phyloP scores from a whole-genome alignment of 2,797 vertebrate species.

The Orestias chungarensis region DNA sequence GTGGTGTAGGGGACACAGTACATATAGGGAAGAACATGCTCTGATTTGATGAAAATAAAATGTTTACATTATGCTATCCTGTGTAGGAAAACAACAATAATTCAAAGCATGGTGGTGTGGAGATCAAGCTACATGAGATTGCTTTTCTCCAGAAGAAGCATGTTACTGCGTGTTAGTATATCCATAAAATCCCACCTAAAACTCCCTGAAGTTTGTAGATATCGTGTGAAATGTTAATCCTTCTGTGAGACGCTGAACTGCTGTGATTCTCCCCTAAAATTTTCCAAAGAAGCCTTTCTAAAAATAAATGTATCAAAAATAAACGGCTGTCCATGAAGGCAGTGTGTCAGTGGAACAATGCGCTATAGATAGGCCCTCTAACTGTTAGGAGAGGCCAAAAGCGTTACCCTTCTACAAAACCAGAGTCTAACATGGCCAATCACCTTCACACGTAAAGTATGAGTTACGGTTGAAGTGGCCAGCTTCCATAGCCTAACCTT shows the following conservation, averaged over 20 bases:
- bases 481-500: slow-evolving; percentile 52
- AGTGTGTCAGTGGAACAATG: slow-evolving; percentile 80
- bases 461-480: slow-evolving; percentile 59
- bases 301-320: not conserved
- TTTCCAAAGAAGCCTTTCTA: not conserved
- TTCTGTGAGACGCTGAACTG: not conserved
- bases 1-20: not conserved
- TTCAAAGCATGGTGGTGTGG: too few relatives aligned
- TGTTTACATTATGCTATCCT: too few relatives aligned
- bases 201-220: not conserved
- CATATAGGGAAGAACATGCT: not conserved
- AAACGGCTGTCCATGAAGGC: slow-evolving; percentile 52
- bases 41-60: not conserved
- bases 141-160: not conserved
- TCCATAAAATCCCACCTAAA: too few relatives aligned
- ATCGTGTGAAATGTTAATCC: not conserved
- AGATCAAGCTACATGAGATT: not conserved
- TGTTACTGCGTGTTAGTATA: too few relatives aligned
- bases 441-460: slow-evolving; percentile 58
- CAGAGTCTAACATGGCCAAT: slow-evolving; percentile 58
- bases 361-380: slow-evolving; percentile 77
- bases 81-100: too few relatives aligned
- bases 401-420: slow-evolving; percentile 68
- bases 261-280: not conserved
- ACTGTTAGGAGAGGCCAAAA: slow-evolving; percentile 66